These are phyloP conservation scores for Arion vulgaris DNA, from an alignment of 1,140 invertebrate genomes.

Conservation along the genomic window DNA sequence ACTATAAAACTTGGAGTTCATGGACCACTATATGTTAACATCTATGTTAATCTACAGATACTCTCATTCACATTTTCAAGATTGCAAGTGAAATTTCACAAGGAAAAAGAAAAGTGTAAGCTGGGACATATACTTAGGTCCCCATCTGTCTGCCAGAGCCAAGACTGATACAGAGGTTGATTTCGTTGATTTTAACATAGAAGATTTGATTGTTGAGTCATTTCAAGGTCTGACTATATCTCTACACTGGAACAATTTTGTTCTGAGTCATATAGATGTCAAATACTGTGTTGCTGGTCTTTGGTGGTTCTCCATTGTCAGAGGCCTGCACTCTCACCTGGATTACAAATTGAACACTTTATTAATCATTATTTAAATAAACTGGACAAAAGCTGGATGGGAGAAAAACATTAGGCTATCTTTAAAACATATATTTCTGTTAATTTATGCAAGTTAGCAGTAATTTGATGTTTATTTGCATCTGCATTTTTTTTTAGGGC, in stretches of 20 bases:
- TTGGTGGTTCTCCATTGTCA: constrained; percentile 59
- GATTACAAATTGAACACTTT: no score
- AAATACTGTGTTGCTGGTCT: constrained; percentile 51
- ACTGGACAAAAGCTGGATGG: neutral
- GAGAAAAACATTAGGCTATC: neutral
- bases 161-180: constrained; percentile 42
- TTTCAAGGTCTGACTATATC: constrained; percentile 22
- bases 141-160: constrained; percentile 43
- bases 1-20: no score
- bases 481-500: no score
- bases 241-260: constrained; percentile 49
- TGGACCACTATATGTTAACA: no score
- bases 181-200: constrained; percentile 25
- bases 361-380: neutral
- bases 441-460: no score
- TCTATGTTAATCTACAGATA: no score
- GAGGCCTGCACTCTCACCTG: constrained; percentile 53
- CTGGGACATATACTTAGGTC: constrained; percentile 50
- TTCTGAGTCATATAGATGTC: constrained; percentile 56
- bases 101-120: no score
- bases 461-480: no score
- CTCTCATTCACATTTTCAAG: no score
- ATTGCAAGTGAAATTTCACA: no score
- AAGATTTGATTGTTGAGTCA: constrained; percentile 14
- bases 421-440: no score